A percentile compares a stretch with the other conserved stretches of the same genome.
phyloP scores from a whole-genome alignment of 2,888 invertebrate genomes.

The Lasioglossum oenotherae region DNA sequence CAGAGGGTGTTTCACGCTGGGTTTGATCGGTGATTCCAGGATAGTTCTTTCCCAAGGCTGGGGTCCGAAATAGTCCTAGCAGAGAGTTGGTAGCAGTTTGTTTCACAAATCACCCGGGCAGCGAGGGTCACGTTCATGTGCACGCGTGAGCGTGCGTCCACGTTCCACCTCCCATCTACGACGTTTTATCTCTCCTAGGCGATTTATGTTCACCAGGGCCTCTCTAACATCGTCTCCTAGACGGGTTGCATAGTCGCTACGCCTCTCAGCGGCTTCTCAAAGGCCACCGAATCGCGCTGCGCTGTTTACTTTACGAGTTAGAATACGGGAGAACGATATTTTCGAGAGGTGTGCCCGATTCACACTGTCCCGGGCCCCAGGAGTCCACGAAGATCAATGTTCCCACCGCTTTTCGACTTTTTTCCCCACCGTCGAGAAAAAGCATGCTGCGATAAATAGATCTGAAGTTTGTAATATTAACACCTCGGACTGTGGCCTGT shows the following conservation, averaged over 20 bases:
- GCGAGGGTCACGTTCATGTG: conserved; percentile 42
- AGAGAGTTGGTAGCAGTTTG: conserved; percentile 50
- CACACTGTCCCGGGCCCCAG: background rate
- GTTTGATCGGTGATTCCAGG: background rate
- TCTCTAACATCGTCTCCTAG: conserved; percentile 61
- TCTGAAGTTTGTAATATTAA: conserved; percentile 23
- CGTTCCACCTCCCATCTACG: conserved; percentile 50
- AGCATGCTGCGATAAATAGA: background rate
- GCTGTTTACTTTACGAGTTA: conserved; percentile 58
- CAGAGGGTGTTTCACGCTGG: background rate
- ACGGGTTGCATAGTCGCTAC: conserved; percentile 42
- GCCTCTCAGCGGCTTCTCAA: conserved; percentile 58
- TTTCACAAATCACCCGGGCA: conserved; percentile 54
- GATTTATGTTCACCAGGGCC: conserved; percentile 63
- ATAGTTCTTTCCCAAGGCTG: background rate
- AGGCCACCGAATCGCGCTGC: conserved; percentile 60
- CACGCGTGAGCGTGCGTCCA: conserved; percentile 20
- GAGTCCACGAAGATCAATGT: background rate
- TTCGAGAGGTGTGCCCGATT: conserved; percentile 28
- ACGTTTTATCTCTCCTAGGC: conserved; percentile 63
- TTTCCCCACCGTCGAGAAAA: background rate
- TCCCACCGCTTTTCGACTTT: background rate
- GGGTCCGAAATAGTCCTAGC: conserved; percentile 2
- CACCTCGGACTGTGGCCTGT: background rate
- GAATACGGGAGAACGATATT: conserved; percentile 36